Base-by-base conservation (phyloP, 2,113 vertebrate genomes). In the Hypanus sabinus region DNA sequence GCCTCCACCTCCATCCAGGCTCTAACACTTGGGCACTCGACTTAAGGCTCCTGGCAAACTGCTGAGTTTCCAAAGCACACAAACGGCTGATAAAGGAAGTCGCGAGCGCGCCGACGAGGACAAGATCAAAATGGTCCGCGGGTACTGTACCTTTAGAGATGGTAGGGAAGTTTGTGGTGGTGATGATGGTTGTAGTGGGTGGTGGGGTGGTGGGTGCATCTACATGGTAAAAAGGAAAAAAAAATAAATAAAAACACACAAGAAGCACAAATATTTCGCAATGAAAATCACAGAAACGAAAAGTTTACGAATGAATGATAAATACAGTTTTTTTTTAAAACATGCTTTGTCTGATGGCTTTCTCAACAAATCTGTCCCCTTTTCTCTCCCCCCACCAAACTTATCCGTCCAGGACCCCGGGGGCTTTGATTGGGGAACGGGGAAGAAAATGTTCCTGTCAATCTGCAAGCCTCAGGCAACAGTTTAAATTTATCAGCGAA, bases 121-220 rank as follows among this genome's bases (percentile, higher is more conserved):
- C 36, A 73, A 93, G 33, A 90, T 60, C 68, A 73, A 73, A 65
- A 96, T 97, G 97, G 96, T 95, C 96, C 96, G 97, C 96, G 96
- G 96, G 97, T 97, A 97, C 97, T 96, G 16, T 97, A 97, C 97
- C 97, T 97, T 97, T 93, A 96, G 96, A 96, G 97, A 96, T 97
- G 97, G 96, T 96, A 96, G 96, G 96, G 96, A 96, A 97, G 96
- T 96, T 97, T 96, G 96, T 97, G 96, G 96, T 95, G 94, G 96
- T 97, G 96, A 70, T 93, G 91, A 97, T 96, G 96, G 97, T 97
- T 96, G 97, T 97, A 96, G 97, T 97, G 97, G 97, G 97, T 96
- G 97, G 97, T 97, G 97, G 97, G 97, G 96, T 95, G 96, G 97
- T 97, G 96, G 96, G 97, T 97, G 96, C 97, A 97, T 97, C 97